Conservation (phyloP, 2,797 vertebrate species). For the Hylomyscus alleni region DNA sequence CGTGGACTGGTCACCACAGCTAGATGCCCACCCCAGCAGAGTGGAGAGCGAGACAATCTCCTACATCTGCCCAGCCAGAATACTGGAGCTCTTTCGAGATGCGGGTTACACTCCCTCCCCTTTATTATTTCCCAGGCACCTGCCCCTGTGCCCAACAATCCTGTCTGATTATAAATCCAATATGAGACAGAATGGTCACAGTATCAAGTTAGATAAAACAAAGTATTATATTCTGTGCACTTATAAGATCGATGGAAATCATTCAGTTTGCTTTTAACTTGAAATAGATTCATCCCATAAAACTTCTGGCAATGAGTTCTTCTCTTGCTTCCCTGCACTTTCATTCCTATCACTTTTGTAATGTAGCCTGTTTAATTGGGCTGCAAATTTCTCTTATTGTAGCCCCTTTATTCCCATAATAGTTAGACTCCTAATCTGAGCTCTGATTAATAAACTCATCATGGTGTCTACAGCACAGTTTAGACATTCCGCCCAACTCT, state of each 20-base stretch:
- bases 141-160: neutral
- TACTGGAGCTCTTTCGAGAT: too few relatives aligned
- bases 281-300: neutral
- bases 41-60: too few relatives aligned
- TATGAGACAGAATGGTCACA: neutral
- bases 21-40: too few relatives aligned
- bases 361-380: conserved; percentile 15
- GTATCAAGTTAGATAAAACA: neutral
- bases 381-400: neutral
- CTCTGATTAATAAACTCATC: conserved; percentile 51
- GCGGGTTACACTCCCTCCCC: too few relatives aligned
- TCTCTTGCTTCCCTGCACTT: neutral
- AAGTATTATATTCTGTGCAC: neutral
- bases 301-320: neutral
- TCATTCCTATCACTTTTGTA: neutral
- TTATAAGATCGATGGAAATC: neutral
- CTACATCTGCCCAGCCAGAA: too few relatives aligned
- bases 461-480: neutral
- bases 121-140: too few relatives aligned
- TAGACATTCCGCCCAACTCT: neutral
- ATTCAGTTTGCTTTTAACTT: neutral
- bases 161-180: neutral
- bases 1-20: too few relatives aligned
- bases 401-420: neutral
- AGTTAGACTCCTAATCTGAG: conserved; percentile 33